These are phyloP conservation scores for Sarotherodon lohbergeri DNA, from an alignment of 2,113 vertebrate genomes.

Conservation along the genomic window DNA sequence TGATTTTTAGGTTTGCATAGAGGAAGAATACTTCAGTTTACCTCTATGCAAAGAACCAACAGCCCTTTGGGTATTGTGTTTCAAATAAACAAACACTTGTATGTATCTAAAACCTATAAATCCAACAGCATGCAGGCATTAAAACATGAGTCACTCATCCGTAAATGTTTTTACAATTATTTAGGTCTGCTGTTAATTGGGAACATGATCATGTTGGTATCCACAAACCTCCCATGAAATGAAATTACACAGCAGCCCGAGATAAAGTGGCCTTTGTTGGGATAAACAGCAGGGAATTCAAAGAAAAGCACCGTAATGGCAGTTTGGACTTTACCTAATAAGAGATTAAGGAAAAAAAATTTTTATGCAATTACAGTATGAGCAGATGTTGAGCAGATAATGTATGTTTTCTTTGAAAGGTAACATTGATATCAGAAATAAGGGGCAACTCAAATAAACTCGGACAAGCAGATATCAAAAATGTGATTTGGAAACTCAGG, in stretches of 20 bases:
- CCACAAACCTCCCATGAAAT: background rate
- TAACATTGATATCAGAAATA: background rate
- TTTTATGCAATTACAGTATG: background rate
- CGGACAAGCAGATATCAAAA: background rate
- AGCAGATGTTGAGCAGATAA: background rate
- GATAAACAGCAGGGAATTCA: background rate
- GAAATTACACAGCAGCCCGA: background rate
- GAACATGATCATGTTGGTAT: background rate
- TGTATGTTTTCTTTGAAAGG: background rate
- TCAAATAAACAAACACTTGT: background rate
- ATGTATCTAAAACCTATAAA: background rate
- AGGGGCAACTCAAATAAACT: background rate
- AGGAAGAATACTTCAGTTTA: background rate
- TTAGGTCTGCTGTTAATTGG: background rate
- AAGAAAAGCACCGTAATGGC: background rate
- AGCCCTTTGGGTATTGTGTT: background rate
- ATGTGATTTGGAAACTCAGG: background rate
- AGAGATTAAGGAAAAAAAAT: accelerated
- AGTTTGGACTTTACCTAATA: background rate
- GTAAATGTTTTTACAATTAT: background rate
- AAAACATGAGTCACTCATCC: background rate
- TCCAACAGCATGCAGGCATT: background rate
- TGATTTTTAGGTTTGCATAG: background rate
- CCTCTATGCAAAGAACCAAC: background rate
- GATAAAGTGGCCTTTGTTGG: background rate